Base-by-base conservation (phyloP, 1,140 invertebrate genomes). In the Sarcophaga bullata region DNA sequence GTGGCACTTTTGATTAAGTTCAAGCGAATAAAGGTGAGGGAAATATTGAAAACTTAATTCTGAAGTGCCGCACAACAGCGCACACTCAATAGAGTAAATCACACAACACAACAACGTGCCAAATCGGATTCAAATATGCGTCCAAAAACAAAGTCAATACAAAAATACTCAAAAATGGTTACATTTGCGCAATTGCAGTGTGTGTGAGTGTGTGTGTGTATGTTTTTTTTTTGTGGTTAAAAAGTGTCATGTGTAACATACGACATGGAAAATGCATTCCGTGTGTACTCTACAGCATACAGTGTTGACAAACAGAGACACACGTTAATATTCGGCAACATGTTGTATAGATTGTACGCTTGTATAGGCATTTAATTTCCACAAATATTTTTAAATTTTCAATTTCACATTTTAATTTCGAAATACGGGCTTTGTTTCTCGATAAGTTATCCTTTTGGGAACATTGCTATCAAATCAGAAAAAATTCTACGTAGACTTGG, bases 211-310 rank as follows among this genome's bases (percentile, higher is more conserved):
- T 2, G 25, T 37, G 25, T 37, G 1, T 37, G 1, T 37, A 2
- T 72, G 2, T 11, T 7, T 25, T 6, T 72, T 72, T 76, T 76
- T 76, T 76, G 37, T 47, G 15, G 8, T 75, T 15, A 76, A 76
- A 84, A 84, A 83, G 78, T 80, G 83, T 76, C 47, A 81, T 84
- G 72, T 83, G 84, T 84, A 83, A 84, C 54, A 83, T 83, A 83
- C 72, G 82, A 58, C 84, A 52, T 72, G 47, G 58, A 72, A 62
- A 37, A 52, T 78, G 25, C 25, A 37, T 37, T 4, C 4, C 25
- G 25, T 37, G 25, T 2, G 25, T 37, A 37, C 25, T 1, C 25
- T 37, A 37, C 25, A 37, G 25, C 25, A 4, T 37, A 37, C 25
- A 37, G 4, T 37, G 25, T 37, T 37, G 25, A 4, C 25, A 37